A percentile compares a stretch with the other conserved stretches of the same genome.
These are phyloP conservation scores for Rutilus rutilus DNA, from an alignment of 2,113 vertebrate genomes.

Conservation along the genomic window DNA sequence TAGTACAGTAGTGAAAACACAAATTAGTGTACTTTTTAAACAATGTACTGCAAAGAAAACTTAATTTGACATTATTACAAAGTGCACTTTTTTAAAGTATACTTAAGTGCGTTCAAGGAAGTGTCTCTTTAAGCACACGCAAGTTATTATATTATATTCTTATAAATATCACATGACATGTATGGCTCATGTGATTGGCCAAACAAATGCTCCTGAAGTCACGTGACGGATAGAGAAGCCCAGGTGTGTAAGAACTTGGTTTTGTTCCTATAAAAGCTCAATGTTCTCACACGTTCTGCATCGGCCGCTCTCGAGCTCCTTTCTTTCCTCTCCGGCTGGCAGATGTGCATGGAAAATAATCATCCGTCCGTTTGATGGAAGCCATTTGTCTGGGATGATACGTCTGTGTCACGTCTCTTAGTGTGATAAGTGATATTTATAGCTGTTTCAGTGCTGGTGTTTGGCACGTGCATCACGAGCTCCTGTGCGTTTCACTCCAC, in stretches of 20 bases:
- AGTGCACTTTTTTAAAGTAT: too few relatives aligned
- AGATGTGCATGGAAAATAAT: constrained; percentile 4
- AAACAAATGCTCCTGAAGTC: not conserved
- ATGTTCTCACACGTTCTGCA: not conserved
- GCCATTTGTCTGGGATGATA: constrained; percentile 43
- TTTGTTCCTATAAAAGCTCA: not conserved
- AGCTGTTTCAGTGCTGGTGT: constrained; percentile 58
- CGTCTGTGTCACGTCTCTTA: constrained; percentile 52
- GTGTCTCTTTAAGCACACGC: too few relatives aligned
- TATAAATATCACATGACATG: not conserved
- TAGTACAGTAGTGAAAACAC: too few relatives aligned
- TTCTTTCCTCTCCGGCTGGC: not conserved
- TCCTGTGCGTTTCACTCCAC: not conserved
- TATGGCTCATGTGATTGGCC: not conserved
- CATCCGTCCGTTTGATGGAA: not conserved
- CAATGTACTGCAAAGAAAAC: too few relatives aligned
- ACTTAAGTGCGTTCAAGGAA: too few relatives aligned
- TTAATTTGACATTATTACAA: too few relatives aligned
- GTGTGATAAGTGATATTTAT: constrained; percentile 75
- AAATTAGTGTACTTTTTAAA: too few relatives aligned
- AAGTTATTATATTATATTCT: too few relatives aligned
- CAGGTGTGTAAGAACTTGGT: not conserved
- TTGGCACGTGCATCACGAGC: constrained; percentile 31
- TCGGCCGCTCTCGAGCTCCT: not conserved
- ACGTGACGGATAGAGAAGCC: not conserved